phyloP scores from a whole-genome alignment of 2,797 vertebrate genomes.

The Ceryle rudis region DNA sequence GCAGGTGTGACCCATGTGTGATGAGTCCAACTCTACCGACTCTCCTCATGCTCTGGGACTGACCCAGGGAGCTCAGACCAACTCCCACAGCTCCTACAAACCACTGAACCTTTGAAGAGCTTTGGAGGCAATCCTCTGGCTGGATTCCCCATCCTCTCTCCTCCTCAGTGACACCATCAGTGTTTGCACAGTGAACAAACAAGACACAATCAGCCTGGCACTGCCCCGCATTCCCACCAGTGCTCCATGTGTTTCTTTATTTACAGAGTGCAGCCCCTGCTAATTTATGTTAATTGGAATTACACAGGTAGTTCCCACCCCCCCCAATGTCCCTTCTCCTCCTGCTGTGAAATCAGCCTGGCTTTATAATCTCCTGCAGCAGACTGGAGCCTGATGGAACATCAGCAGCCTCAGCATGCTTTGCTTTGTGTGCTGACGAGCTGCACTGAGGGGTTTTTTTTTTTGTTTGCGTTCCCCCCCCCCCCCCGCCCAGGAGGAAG shows the following conservation, averaged over 20 bases:
- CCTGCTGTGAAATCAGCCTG: conserved; percentile 7
- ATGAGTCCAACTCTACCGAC: neutral
- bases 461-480: neutral
- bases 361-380: neutral
- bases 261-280: neutral
- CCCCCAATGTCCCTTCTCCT: neutral
- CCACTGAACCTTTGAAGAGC: neutral
- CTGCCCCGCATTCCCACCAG: neutral
- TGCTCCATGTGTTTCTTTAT: neutral
- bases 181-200: neutral
- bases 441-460: neutral
- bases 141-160: neutral
- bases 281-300: neutral
- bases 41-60: neutral
- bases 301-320: neutral
- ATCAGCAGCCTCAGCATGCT: neutral
- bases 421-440: neutral
- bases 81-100: accelerated
- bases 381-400: neutral
- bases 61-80: neutral
- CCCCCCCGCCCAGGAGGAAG: neutral
- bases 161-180: accelerated
- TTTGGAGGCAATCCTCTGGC: neutral
- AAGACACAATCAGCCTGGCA: accelerated
- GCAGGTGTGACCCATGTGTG: neutral